These are phyloP conservation scores for Delphinapterus leucas DNA, from an alignment of 2,113 vertebrate genomes.

Conservation along the genomic window DNA sequence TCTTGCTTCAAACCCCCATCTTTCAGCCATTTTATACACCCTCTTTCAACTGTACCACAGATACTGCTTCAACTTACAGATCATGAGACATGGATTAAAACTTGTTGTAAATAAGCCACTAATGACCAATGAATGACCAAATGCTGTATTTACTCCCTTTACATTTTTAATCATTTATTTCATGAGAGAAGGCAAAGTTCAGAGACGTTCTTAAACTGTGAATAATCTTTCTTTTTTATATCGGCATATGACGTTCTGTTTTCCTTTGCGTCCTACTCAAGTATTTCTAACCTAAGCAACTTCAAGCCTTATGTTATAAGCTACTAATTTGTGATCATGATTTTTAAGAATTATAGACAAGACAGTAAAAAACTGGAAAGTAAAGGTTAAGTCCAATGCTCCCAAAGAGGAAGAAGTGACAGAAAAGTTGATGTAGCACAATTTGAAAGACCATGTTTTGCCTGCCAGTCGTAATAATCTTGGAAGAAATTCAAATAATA, in stretches of 20 bases:
- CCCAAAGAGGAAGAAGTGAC: neutral
- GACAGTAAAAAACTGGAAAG: neutral
- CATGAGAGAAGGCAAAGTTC: neutral
- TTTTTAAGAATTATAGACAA: slow-evolving; percentile 19
- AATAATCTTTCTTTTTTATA: neutral
- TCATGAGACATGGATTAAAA: neutral
- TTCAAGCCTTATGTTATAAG: neutral
- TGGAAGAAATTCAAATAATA: slow-evolving; percentile 27
- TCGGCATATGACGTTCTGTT: neutral
- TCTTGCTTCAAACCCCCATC: neutral
- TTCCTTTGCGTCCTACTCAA: neutral
- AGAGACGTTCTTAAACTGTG: neutral
- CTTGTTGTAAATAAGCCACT: neutral
- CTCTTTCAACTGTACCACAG: neutral
- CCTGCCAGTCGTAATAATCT: neutral
- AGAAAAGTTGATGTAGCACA: neutral
- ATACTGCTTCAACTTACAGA: neutral
- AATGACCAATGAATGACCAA: neutral
- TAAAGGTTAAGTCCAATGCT: neutral
- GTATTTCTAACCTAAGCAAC: slow-evolving; percentile 10
- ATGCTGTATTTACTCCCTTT: neutral
- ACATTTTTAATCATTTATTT: slow-evolving; percentile 13
- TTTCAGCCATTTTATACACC: neutral
- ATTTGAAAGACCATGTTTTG: neutral
- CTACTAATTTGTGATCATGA: neutral